Evolutionary conservation across 2,888 invertebrate genomes (phyloP).

Genomic region (Ctenicera cuprea): DNA sequence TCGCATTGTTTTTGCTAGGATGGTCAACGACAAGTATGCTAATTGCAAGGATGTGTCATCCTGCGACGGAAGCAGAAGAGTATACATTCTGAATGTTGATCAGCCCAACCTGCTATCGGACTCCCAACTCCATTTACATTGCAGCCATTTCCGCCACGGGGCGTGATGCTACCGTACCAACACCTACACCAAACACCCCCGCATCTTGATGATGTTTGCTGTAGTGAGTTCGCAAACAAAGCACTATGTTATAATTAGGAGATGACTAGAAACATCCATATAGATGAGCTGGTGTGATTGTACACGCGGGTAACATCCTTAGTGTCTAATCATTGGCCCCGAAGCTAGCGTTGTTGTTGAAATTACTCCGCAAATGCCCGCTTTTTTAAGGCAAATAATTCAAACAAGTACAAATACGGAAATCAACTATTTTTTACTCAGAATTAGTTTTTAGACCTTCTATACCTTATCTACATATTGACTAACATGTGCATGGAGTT

Average conservation of each 20-base stretch:
- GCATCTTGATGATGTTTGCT: slow-evolving; percentile 44
- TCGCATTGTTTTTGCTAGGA: slow-evolving; percentile 17
- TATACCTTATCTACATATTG: too few relatives aligned
- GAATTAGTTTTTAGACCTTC: too few relatives aligned
- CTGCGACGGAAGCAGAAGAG: slow-evolving; percentile 48
- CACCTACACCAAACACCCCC: slow-evolving; percentile 49
- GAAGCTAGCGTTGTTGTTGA: slow-evolving; percentile 1
- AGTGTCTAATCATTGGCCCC: slow-evolving; percentile 3
- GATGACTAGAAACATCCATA: slow-evolving; percentile 44
- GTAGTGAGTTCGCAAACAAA: slow-evolving; percentile 46
- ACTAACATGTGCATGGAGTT: too few relatives aligned
- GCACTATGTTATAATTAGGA: slow-evolving; percentile 45
- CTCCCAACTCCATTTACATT: slow-evolving; percentile 56
- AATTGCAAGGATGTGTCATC: slow-evolving; percentile 55
- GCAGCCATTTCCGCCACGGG: slow-evolving; percentile 57
- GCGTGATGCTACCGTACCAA: slow-evolving; percentile 47
- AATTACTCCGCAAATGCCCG: background rate
- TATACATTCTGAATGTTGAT: slow-evolving; percentile 51
- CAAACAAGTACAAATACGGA: background rate
- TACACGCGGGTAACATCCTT: slow-evolving; percentile 26
- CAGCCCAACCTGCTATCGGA: slow-evolving; percentile 53
- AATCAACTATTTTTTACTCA: too few relatives aligned
- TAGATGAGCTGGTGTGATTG: slow-evolving; percentile 31
- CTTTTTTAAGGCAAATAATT: too few relatives aligned
- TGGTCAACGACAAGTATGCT: slow-evolving; percentile 51